These are phyloP conservation scores for Ferrisia virgata DNA, from an alignment of 2,888 invertebrate genomes.

Conservation along the genomic window DNA sequence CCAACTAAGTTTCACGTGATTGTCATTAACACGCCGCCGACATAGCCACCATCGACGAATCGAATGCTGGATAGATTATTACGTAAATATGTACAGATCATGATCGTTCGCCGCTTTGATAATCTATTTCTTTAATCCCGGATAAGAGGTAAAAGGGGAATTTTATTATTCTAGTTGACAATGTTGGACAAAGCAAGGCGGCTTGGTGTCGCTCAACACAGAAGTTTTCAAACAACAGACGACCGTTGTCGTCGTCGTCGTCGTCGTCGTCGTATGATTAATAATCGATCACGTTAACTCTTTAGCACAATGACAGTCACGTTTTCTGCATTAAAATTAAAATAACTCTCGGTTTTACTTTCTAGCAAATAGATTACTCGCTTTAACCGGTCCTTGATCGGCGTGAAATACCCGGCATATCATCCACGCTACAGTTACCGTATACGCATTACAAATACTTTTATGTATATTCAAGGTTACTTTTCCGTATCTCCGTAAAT, in stretches of 20 bases:
- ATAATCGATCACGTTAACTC: constrained; percentile 12
- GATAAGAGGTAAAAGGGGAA: too few relatives aligned
- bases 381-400: constrained; percentile 19
- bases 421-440: background rate
- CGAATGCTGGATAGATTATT: background rate
- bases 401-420: constrained; percentile 9
- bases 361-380: constrained; percentile 25
- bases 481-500: background rate
- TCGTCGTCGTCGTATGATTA: too few relatives aligned
- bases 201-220: background rate
- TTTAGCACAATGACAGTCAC: constrained; percentile 25
- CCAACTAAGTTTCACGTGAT: background rate
- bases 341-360: constrained; percentile 32
- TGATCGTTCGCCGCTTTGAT: background rate
- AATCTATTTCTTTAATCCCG: background rate
- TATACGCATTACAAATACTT: too few relatives aligned
- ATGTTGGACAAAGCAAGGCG: background rate
- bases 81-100: background rate
- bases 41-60: too few relatives aligned
- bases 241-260: too few relatives aligned
- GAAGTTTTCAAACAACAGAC: background rate
- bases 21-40: background rate
- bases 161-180: background rate
- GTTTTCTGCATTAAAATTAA: constrained; percentile 26
- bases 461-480: background rate